phyloP scores from a whole-genome alignment of 2,797 vertebrate genomes.

The Pipistrellus pygmaeus region DNA sequence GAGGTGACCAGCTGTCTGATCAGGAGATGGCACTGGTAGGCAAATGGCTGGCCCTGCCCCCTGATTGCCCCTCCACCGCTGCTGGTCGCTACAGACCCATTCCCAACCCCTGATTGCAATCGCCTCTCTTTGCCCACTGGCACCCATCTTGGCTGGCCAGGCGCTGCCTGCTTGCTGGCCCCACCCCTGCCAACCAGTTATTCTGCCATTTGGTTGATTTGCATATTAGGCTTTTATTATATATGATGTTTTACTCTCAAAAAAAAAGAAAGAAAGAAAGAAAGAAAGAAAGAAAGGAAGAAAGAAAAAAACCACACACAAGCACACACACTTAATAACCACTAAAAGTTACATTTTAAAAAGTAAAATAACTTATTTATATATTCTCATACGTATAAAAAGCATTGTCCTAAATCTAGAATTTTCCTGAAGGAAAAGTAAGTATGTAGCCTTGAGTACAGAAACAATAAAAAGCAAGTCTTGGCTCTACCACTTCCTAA shows the following conservation, averaged over 20 bases:
- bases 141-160: too few species aligned
- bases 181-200: too few species aligned
- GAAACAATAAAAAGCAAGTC: constrained; percentile 7
- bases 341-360: constrained; percentile 21
- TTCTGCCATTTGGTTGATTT: too few species aligned
- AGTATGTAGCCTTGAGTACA: not conserved
- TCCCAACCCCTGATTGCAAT: too few species aligned
- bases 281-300: not conserved
- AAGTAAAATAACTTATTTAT: constrained; percentile 21
- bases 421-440: constrained; percentile 19
- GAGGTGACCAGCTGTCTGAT: too few species aligned
- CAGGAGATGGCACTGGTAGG: too few species aligned
- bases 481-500: not conserved
- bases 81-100: too few species aligned
- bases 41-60: too few species aligned
- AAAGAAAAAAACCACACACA: not conserved
- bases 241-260: not conserved
- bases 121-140: too few species aligned
- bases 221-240: too few species aligned
- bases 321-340: not conserved
- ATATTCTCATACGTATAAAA: not conserved
- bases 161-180: too few species aligned
- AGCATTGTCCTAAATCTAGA: not conserved
- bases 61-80: too few species aligned
- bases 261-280: not conserved